Evolutionary conservation across 2,113 vertebrate genomes (phyloP), one percentile per base, ranked within the genome.

Genomic region (Mus spicilegus): DNA sequence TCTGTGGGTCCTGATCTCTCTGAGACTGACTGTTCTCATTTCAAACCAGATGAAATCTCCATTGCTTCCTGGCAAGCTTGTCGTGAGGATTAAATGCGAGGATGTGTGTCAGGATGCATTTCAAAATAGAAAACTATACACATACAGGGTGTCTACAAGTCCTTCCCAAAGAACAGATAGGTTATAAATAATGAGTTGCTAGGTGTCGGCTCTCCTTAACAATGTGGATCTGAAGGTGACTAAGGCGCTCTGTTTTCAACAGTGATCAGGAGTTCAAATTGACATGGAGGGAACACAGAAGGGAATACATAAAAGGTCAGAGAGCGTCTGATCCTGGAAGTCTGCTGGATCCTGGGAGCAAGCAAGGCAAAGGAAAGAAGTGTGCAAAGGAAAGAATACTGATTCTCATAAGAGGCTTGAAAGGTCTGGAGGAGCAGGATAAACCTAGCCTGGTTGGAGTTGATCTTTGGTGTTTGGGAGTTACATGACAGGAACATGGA

Each of bases 141-240:
- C 17, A 24, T 81, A 42, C 26, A 2, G 87, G 30, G 30, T 30
- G 6, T 39, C 78, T 96, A 58, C 28, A 90, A 90, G 65, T 28
- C 16, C 39, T 93, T 70, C 58, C 80, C 10, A 26, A 81, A 87
- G 30, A 82, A 78, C 46, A 84, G 16, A 28, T 56, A 88, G 10
- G 49, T 72, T 70, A 87, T 22, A 87, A 82, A 63, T 78, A 87
- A 87, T 81, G 69, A 67, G 28, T 75, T 96, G 73, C 54, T 84
- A 65, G 39, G 54, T 84, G 3, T 63, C 36, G 49, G 72, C 49
- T 93, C 87, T 89, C 72, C 36, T 80, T 63, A 85, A 65, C 33
- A 70, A 95, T 58, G n/a, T 42, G 49, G 51, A 58, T 58, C 30
- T 94, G 13, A 61, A 33, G 63, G 88, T 58, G 42, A 91, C 54